Evolutionary conservation across 2,113 vertebrate species (phyloP).

Genomic region (Thryonomys swinderianus): DNA sequence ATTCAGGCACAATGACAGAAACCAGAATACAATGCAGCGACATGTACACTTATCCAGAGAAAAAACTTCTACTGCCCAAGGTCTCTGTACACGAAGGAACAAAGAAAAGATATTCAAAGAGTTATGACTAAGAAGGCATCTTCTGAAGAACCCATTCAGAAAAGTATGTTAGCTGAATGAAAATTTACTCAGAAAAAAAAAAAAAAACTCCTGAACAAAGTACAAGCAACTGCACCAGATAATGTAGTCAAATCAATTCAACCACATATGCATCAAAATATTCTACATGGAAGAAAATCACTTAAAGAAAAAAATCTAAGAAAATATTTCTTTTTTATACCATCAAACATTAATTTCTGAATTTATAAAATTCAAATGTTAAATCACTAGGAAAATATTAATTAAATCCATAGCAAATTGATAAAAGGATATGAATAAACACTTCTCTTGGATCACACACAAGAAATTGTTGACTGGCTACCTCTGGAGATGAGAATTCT

Average conservation of each 20-base stretch:
- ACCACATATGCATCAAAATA: neutral
- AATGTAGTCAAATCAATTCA: conserved; percentile 9
- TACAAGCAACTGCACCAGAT: neutral
- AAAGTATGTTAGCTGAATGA: neutral
- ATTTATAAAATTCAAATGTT: neutral
- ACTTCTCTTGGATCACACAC: neutral
- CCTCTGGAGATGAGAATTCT: neutral
- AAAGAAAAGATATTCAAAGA: conserved; percentile 37
- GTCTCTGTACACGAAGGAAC: neutral
- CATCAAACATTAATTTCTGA: neutral
- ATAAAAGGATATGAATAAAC: neutral
- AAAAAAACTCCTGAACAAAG: conserved; percentile 29
- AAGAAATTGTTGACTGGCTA: neutral
- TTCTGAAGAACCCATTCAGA: conserved; percentile 44
- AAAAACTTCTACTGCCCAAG: neutral
- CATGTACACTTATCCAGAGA: neutral
- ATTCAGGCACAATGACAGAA: neutral
- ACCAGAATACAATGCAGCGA: neutral
- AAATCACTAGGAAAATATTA: conserved; percentile 3
- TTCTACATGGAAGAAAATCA: neutral
- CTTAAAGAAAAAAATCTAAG: neutral
- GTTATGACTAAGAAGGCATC: neutral
- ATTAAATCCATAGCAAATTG: neutral
- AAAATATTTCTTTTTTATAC: neutral
- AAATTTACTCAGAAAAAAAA: conserved; percentile 52